Percentiles rank a stretch among this genome's conserved stretches.
Conservation (phyloP, 53 echinoderm and acorn worm species). For the Apostichopus leukothele region DNA sequence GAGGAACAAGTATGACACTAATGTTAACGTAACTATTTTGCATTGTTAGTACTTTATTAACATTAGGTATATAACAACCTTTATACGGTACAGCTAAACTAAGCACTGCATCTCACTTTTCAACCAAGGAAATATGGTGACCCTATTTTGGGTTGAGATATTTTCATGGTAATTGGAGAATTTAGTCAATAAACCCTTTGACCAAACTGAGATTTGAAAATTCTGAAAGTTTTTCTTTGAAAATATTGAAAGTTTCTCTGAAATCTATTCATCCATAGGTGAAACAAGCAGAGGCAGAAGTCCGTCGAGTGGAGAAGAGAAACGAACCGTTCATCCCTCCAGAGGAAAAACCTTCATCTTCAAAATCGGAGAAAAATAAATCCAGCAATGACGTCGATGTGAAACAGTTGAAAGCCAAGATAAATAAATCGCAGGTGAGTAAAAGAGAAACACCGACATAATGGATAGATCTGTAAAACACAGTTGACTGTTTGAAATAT, state of each 20-base stretch:
- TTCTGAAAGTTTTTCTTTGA: too few relatives aligned
- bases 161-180: too few relatives aligned
- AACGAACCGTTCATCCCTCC: slow-evolving; percentile 89
- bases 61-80: too few relatives aligned
- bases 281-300: slow-evolving; percentile 80
- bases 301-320: slow-evolving; percentile 75
- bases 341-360: slow-evolving; percentile 68
- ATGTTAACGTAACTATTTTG: too few relatives aligned
- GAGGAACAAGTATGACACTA: too few relatives aligned
- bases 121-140: too few relatives aligned
- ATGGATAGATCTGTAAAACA: neutral
- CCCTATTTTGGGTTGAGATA: too few relatives aligned
- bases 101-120: too few relatives aligned
- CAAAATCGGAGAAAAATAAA: slow-evolving; percentile 42
- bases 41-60: too few relatives aligned
- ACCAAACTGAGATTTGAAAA: too few relatives aligned
- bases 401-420: slow-evolving; percentile 78
- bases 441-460: neutral
- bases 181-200: too few relatives aligned
- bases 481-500: neutral
- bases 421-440: slow-evolving; percentile 81
- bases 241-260: neutral
- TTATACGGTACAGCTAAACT: too few relatives aligned
- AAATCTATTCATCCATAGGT: neutral
- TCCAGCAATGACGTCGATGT: slow-evolving; percentile 60